Conservation (phyloP, 2,797 vertebrate genomes). For the Diglossa cyanea region DNA sequence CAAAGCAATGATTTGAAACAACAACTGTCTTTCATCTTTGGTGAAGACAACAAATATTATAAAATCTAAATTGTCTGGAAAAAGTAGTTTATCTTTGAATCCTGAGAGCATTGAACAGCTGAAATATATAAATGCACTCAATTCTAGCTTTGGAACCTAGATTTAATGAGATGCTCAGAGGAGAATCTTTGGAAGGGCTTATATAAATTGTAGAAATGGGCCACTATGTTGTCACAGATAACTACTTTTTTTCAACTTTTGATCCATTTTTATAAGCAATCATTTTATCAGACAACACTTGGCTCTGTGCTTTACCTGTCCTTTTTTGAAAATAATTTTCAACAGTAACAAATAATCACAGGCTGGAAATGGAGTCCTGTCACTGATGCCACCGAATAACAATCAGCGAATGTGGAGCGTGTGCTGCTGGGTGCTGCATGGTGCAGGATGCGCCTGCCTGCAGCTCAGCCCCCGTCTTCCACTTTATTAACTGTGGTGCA, state of each 20-base stretch:
- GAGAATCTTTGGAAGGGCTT: conserved; percentile 31
- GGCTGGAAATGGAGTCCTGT: not conserved
- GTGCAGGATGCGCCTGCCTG: not conserved
- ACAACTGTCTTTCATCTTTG: conserved; percentile 54
- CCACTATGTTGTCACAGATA: conserved; percentile 39
- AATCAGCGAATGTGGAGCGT: accelerated
- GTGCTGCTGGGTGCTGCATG: not conserved
- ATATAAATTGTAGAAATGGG: conserved; percentile 46
- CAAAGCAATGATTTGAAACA: conserved; percentile 60
- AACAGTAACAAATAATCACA: not conserved
- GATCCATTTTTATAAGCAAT: conserved; percentile 57
- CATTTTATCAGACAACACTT: conserved; percentile 12
- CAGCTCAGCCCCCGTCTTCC: not conserved
- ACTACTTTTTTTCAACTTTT: conserved; percentile 47
- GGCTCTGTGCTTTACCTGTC: not conserved
- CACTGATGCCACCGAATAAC: not conserved
- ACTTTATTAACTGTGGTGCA: not conserved
- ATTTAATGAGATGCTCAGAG: conserved; percentile 55
- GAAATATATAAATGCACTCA: conserved; percentile 39
- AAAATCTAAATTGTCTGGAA: conserved; percentile 52
- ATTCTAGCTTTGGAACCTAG: conserved; percentile 51
- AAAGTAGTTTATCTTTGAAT: conserved; percentile 42
- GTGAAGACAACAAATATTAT: conserved; percentile 51
- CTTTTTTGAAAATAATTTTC: conserved; percentile 16
- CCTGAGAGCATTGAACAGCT: conserved; percentile 19